phyloP scores from a whole-genome alignment of 2,888 invertebrate species.

The Hylaea fasciaria region DNA sequence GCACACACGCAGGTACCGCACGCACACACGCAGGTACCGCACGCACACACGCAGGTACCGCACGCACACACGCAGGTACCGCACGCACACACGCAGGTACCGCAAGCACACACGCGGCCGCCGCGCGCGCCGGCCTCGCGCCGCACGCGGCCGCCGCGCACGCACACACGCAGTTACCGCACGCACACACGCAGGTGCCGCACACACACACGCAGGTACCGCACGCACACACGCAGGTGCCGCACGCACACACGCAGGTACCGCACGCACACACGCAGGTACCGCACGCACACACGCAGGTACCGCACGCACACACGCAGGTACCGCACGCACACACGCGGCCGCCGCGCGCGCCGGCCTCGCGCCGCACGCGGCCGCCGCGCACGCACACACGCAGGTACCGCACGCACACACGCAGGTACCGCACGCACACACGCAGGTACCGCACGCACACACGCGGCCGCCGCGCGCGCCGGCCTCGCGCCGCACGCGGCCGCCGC shows the following conservation, averaged over 20 bases:
- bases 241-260: too few species aligned
- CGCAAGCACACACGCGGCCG: slow-evolving; percentile 76
- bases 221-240: too few species aligned
- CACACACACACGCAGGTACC: too few species aligned
- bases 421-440: neutral
- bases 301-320: slow-evolving; percentile 84
- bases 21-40: too few species aligned
- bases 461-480: too few species aligned
- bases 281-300: too few species aligned
- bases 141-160: slow-evolving; percentile 50
- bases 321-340: slow-evolving; percentile 83
- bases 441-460: too few species aligned
- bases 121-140: slow-evolving; percentile 79
- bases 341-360: slow-evolving; percentile 86
- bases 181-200: too few species aligned
- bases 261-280: too few species aligned
- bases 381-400: slow-evolving; percentile 80
- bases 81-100: slow-evolving; percentile 84
- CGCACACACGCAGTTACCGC: neutral
- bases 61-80: too few species aligned
- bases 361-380: slow-evolving; percentile 83
- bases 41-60: slow-evolving; percentile 83
- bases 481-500: too few species aligned
- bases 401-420: slow-evolving; percentile 55
- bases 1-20: too few species aligned